phyloP scores from a whole-genome alignment of 2,888 invertebrate species.

The Trachelus tabidus region DNA sequence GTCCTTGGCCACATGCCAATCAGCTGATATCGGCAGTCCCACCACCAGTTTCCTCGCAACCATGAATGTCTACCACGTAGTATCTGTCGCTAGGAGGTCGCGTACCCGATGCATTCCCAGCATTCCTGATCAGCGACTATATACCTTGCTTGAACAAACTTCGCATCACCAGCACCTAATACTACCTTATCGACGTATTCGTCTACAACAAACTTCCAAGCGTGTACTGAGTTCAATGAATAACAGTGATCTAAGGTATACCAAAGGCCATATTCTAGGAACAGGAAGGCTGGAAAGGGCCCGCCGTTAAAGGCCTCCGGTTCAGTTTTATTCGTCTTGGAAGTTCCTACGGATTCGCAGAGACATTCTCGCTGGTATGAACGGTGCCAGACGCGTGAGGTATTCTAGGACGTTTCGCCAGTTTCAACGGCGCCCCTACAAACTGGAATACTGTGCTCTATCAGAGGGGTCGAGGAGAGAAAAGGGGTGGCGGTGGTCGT shows the following conservation, averaged over 20 bases:
- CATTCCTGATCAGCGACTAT: constrained; percentile 32
- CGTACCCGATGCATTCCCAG: constrained; percentile 22
- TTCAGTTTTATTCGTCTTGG: neutral
- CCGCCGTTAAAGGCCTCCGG: constrained; percentile 1
- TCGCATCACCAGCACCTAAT: constrained; percentile 11
- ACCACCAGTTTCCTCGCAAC: neutral
- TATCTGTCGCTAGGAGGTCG: constrained; percentile 16
- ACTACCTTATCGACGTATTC: constrained; percentile 7
- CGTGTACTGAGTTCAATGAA: neutral
- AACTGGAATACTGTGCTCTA: constrained; percentile 48
- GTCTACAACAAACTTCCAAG: neutral
- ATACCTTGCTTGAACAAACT: constrained; percentile 20
- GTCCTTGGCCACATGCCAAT: constrained; percentile 19
- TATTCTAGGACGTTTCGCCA: constrained; percentile 57
- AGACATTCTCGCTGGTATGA: constrained; percentile 2
- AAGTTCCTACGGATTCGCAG: neutral
- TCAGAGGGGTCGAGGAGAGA: constrained; percentile 43
- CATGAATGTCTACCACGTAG: constrained; percentile 1
- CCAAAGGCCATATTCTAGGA: neutral
- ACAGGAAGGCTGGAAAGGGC: neutral
- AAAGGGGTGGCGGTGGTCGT: constrained; percentile 38
- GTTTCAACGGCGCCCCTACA: constrained; percentile 52
- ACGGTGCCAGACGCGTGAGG: constrained; percentile 43
- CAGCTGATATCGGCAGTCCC: constrained; percentile 15
- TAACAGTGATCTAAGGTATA: neutral